Evolutionary conservation across 2,888 invertebrate species (phyloP), one percentile per base, ranked within the genome.

Genomic region (Stenichneumon culpator): DNA sequence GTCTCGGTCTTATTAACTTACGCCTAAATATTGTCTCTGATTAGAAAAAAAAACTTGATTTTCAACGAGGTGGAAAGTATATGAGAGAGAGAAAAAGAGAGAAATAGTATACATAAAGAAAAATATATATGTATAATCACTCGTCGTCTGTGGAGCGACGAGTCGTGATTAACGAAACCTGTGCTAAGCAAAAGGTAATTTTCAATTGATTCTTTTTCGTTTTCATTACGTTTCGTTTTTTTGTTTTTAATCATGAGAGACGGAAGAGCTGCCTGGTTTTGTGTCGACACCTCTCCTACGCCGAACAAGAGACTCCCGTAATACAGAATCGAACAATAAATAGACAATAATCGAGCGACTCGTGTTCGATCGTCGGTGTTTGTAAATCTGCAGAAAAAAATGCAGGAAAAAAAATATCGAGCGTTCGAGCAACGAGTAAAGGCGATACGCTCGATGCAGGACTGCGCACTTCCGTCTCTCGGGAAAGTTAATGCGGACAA

Each of bases 11-110:
- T 87, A 89, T 87, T 89, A 91, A 91, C 93, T 93, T 93, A 93
- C 87, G 90, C 90, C 92, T 93, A 93, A 91, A 93, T 93, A 93
- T 93, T 93, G 92, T 93, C 93, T 91, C 89, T 83, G 68, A 86
- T 92, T 92, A 89, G 83, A 91, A 90, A 91, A 88, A 87, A 82
- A 87, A 87, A 77, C 73, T 86, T 79, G 65, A 52, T 67, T 68
- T 73, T 75, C 47, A 80, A 79, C 74, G 52, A 44, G 74, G 69
- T 85, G 78, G 67, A 82, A 80, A 74, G 57, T 79, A 70, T 44
- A 47, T 19, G 54, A 69, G 81, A 84, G 25, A 74, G 73, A 44
- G 22, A 73, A 44, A 44, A 19, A 60, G 16, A 60, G 60, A 65
- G 14, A 65, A 65, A 65, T 28, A 50, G 16, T 54, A 72, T 60